Evolutionary conservation across 2,113 vertebrate species (phyloP).

Genomic region (Coregonus clupeaformis): DNA sequence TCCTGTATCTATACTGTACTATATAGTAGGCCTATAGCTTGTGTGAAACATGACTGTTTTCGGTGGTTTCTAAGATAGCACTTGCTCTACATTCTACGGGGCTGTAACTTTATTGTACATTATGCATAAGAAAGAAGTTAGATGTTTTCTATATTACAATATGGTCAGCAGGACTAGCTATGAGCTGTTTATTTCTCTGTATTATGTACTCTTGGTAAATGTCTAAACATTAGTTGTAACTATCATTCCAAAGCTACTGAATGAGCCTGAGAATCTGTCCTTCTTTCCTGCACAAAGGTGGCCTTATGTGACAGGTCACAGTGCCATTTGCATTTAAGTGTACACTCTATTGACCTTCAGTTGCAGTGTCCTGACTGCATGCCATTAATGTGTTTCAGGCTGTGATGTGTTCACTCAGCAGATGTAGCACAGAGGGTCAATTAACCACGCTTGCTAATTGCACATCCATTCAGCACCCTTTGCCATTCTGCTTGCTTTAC

Average conservation of each 20-base stretch:
- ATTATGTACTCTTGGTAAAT: too few species aligned
- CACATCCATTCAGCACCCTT: slow-evolving; percentile 75
- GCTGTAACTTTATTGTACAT: too few species aligned
- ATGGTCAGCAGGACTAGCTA: too few species aligned
- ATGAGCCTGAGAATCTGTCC: too few species aligned
- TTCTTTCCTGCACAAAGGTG: neutral
- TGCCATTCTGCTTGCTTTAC: slow-evolving; percentile 62
- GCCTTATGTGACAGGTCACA: slow-evolving; percentile 32
- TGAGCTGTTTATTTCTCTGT: too few species aligned
- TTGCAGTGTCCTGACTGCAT: slow-evolving; percentile 78
- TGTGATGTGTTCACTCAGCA: slow-evolving; percentile 89
- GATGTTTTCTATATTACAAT: too few species aligned
- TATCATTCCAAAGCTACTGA: too few species aligned
- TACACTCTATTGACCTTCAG: slow-evolving; percentile 66
- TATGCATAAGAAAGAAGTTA: too few species aligned
- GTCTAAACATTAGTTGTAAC: too few species aligned
- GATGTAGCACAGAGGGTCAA: slow-evolving; percentile 72
- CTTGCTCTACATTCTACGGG: too few species aligned
- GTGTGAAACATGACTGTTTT: too few species aligned
- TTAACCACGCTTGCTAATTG: slow-evolving; percentile 80
- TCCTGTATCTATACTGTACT: neutral
- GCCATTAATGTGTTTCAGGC: slow-evolving; percentile 80
- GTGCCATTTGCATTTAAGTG: slow-evolving; percentile 72
- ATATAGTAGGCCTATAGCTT: neutral
- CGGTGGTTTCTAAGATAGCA: too few species aligned